Evolutionary conservation across 92 coral and sea anemone genomes (phyloP).

Genomic region (Epizoanthus rinbou): DNA sequence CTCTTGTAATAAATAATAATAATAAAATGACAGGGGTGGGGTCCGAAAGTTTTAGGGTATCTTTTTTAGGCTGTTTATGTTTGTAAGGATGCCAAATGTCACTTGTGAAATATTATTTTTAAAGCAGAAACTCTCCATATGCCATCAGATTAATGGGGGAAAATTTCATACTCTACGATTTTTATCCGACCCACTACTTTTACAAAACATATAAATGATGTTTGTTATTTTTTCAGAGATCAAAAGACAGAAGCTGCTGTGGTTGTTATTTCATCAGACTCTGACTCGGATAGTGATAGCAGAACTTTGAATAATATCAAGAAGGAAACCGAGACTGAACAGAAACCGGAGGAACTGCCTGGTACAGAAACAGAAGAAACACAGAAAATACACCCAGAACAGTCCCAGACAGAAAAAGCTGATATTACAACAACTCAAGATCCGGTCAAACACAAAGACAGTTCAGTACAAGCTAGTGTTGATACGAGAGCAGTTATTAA

Average conservation of each 20-base stretch:
- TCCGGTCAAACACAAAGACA: neutral
- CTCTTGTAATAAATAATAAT: too few relatives aligned
- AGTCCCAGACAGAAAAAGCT: neutral
- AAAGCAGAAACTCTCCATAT: too few relatives aligned
- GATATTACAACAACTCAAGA: neutral
- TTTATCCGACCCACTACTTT: too few relatives aligned
- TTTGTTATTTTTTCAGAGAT: neutral
- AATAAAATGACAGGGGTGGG: too few relatives aligned
- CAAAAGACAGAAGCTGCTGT: slow-evolving; percentile 28
- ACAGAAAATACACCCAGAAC: neutral
- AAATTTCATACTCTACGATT: too few relatives aligned
- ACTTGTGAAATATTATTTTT: too few relatives aligned
- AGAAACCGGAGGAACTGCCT: neutral
- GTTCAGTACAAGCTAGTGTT: neutral
- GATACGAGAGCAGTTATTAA: slow-evolving; percentile 14
- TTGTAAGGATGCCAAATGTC: too few relatives aligned
- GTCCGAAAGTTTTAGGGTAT: too few relatives aligned
- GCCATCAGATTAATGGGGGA: too few relatives aligned
- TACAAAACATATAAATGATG: too few relatives aligned
- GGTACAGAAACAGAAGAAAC: neutral
- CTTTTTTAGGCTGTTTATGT: too few relatives aligned
- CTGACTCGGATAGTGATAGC: slow-evolving; percentile 34
- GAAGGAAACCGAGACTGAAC: slow-evolving; percentile 37
- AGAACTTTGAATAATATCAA: slow-evolving; percentile 15
- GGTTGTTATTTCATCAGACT: slow-evolving; percentile 40